Conservation (phyloP, 2,888 invertebrate genomes). For the Nemapogon koenigi region DNA sequence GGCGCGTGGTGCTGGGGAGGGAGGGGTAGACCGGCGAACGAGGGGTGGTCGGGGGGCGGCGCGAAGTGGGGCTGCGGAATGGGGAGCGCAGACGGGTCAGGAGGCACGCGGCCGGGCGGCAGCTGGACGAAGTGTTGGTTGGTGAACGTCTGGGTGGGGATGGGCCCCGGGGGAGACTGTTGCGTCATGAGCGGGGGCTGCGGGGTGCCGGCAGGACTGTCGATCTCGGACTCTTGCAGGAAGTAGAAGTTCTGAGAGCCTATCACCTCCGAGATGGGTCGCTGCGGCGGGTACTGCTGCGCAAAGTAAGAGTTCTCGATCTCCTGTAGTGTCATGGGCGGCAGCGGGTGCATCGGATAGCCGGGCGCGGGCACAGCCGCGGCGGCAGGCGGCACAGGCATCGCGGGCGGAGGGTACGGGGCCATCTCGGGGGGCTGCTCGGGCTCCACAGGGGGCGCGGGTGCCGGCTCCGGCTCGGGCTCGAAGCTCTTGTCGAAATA, state of each 20-base stretch:
- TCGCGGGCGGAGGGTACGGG: constrained; percentile 27
- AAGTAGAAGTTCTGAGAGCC: constrained; percentile 81
- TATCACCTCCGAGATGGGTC: constrained; percentile 77
- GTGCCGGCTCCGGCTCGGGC: constrained; percentile 24
- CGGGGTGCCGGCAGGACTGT: constrained; percentile 70
- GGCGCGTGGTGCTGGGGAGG: constrained; percentile 63
- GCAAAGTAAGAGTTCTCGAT: constrained; percentile 70
- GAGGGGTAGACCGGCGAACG: constrained; percentile 35
- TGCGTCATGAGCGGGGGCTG: constrained; percentile 46
- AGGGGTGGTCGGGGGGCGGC: constrained; percentile 60
- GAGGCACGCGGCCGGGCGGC: constrained; percentile 47
- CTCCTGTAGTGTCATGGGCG: constrained; percentile 66
- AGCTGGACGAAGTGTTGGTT: constrained; percentile 77
- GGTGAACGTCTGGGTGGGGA: constrained; percentile 85
- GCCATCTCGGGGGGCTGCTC: constrained; percentile 10
- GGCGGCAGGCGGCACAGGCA: constrained; percentile 58
- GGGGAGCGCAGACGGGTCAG: constrained; percentile 62
- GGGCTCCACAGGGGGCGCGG: constrained; percentile 19
- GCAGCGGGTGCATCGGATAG: constrained; percentile 60
- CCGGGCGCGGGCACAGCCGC: constrained; percentile 61
- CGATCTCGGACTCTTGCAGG: constrained; percentile 90
- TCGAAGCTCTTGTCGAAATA: constrained; percentile 78
- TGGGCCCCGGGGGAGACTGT: constrained; percentile 53
- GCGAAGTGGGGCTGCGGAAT: constrained; percentile 60
- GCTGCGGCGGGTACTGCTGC: constrained; percentile 62